Conservation (phyloP, 1,140 invertebrate genomes). For the Tetramorium parvispinum region DNA sequence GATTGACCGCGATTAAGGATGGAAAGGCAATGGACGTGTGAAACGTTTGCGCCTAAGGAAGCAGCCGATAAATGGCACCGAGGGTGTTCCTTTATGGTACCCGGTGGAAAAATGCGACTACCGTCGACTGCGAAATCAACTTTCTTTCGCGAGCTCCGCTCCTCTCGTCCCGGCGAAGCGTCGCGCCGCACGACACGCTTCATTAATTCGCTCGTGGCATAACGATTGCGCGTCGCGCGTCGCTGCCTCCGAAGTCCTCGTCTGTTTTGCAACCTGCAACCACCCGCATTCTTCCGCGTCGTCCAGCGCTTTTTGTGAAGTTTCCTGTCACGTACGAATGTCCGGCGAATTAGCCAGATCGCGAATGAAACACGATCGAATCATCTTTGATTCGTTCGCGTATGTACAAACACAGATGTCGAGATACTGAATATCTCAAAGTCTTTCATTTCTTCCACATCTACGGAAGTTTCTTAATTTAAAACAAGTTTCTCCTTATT, state of each 20-base stretch:
- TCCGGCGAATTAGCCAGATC: background rate
- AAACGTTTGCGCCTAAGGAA: background rate
- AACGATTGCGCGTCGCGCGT: conserved; percentile 55
- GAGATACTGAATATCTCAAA: background rate
- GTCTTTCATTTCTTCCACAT: background rate
- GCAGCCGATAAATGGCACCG: conserved; percentile 9
- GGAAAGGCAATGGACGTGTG: conserved; percentile 23
- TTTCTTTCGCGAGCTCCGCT: conserved; percentile 15
- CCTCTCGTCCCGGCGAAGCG: conserved; percentile 22
- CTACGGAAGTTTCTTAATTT: background rate
- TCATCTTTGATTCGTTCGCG: background rate
- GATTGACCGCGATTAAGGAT: conserved; percentile 33
- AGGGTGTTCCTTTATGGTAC: background rate
- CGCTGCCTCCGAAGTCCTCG: conserved; percentile 8
- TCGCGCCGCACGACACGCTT: conserved; percentile 41
- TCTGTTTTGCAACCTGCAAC: conserved; percentile 47
- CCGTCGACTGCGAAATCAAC: conserved; percentile 40
- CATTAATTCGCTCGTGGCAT: conserved; percentile 59
- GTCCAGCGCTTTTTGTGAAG: background rate
- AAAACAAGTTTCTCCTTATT: background rate
- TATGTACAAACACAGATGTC: background rate
- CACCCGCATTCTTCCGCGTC: conserved; percentile 53
- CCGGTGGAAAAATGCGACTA: background rate
- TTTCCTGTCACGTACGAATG: conserved; percentile 18
- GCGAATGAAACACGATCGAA: background rate